A percentile compares a stretch with the other conserved stretches of the same genome.
These are phyloP conservation scores for Schrankia costaestrigalis DNA, from an alignment of 2,888 invertebrate genomes.

Conservation along the genomic window DNA sequence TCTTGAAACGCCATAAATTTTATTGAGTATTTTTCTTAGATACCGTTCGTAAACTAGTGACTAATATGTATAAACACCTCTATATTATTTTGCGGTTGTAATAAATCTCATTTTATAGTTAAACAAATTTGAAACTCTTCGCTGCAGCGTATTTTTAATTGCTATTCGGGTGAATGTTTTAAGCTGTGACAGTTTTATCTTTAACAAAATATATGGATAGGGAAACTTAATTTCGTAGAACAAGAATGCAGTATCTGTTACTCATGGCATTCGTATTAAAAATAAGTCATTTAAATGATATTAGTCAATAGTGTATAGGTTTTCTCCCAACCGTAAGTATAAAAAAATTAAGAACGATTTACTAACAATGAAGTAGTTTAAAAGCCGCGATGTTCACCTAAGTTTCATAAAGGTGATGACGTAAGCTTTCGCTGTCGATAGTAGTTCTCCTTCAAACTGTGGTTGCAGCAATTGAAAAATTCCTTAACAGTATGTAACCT, in stretches of 20 bases:
- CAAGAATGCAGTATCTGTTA: constrained; percentile 12
- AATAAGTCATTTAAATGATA: background rate
- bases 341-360: no score
- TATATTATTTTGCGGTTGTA: constrained; percentile 36
- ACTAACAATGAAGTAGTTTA: no score
- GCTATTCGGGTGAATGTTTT: constrained; percentile 37
- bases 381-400: no score
- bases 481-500: no score
- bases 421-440: no score
- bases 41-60: constrained; percentile 25
- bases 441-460: no score
- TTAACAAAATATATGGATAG: constrained; percentile 32
- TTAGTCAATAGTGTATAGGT: no score
- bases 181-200: constrained; percentile 33
- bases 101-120: constrained; percentile 46
- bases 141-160: constrained; percentile 34
- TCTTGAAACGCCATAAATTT: constrained; percentile 33
- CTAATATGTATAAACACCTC: constrained; percentile 36
- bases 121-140: constrained; percentile 17
- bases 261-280: background rate
- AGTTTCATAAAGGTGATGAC: no score
- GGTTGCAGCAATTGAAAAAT: no score
- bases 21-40: constrained; percentile 27
- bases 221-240: constrained; percentile 31
- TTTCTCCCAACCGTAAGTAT: no score